Percentiles rank a stretch among this genome's conserved stretches.
Evolutionary conservation across 1,140 invertebrate species (phyloP).

Genomic region (Bombus sibiricus): DNA sequence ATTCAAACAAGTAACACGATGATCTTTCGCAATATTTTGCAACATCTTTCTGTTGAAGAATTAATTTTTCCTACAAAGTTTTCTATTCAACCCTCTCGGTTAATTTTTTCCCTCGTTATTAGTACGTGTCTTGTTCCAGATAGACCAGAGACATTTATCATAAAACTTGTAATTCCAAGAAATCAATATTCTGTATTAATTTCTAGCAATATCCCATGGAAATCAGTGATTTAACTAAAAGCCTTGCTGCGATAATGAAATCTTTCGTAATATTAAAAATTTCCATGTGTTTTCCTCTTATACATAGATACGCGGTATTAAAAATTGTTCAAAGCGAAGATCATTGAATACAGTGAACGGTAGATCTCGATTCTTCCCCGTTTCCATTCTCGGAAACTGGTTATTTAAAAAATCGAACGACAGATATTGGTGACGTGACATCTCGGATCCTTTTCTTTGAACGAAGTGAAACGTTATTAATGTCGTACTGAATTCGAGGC

Average conservation of each 20-base stretch:
- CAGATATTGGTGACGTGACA: conserved; percentile 36
- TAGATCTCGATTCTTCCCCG: background rate
- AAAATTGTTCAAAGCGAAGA: background rate
- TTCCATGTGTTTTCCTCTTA: background rate
- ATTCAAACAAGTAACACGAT: background rate
- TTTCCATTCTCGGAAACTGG: background rate
- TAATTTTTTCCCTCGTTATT: background rate
- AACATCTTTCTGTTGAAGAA: background rate
- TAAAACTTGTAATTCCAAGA: background rate
- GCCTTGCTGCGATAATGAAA: background rate
- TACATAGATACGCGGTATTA: background rate
- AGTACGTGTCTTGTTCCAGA: background rate
- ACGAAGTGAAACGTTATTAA: conserved; percentile 39
- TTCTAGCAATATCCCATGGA: background rate
- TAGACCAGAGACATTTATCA: background rate
- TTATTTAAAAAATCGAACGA: conserved; percentile 40
- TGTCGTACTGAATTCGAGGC: conserved; percentile 10
- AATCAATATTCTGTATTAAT: background rate
- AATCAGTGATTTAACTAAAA: background rate
- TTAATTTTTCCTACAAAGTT: background rate
- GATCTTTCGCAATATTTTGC: background rate
- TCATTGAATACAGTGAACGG: background rate
- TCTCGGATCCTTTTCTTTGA: conserved; percentile 17
- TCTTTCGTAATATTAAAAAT: background rate
- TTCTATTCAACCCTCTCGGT: background rate